A percentile compares a stretch with the other conserved stretches of the same genome.
These are phyloP conservation scores for Eufriesea mexicana DNA, from an alignment of 1,140 invertebrate genomes.

Conservation along the genomic window DNA sequence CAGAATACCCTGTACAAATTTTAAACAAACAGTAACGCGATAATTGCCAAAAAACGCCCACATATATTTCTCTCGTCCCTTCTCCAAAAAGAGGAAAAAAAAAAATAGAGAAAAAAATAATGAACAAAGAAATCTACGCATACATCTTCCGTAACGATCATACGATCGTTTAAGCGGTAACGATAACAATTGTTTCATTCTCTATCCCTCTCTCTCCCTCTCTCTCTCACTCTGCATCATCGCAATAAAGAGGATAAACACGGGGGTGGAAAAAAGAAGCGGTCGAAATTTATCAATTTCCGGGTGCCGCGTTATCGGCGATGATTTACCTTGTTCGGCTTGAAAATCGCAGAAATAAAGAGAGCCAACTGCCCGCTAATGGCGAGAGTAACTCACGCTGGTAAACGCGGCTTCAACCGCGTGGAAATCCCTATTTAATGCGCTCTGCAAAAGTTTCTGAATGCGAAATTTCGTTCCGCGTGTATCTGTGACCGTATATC, in stretches of 20 bases:
- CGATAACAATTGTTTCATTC: not conserved
- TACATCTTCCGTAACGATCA: not conserved
- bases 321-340: not conserved
- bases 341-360: not conserved
- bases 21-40: not conserved
- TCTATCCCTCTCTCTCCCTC: too few relatives aligned
- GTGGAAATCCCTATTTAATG: conserved; percentile 26
- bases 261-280: not conserved
- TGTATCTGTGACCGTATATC: not conserved
- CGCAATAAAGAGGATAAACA: not conserved
- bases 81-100: too few relatives aligned
- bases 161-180: not conserved
- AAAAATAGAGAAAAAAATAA: too few relatives aligned
- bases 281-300: not conserved
- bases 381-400: not conserved
- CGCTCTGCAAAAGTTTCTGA: conserved; percentile 8
- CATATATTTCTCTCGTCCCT: not conserved
- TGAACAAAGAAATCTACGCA: not conserved
- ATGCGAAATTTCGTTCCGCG: conserved; percentile 11
- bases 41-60: not conserved
- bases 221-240: too few relatives aligned
- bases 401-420: not conserved
- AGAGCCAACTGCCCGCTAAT: not conserved
- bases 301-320: not conserved
- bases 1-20: not conserved